Conservation (phyloP, 2,888 invertebrate species). For the Monoplex corrugatus region DNA sequence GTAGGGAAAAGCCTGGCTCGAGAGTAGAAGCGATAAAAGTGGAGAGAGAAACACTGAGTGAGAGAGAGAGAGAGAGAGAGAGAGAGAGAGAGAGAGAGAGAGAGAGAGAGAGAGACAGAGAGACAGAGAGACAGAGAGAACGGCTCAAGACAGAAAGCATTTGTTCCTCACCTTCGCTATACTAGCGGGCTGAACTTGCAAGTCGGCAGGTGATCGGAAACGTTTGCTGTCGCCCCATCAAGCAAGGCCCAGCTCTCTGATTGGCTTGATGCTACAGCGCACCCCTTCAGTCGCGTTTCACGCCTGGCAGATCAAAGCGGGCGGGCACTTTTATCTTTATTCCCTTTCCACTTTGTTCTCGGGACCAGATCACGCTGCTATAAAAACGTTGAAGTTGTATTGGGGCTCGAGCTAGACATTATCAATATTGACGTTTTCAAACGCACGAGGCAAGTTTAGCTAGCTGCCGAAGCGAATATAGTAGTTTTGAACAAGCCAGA, state of each 20-base stretch:
- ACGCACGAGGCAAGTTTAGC: too few relatives aligned
- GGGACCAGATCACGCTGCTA: neutral
- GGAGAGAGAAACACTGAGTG: neutral
- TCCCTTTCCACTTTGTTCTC: slow-evolving; percentile 14
- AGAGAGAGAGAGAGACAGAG: neutral
- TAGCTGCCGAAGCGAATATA: too few relatives aligned
- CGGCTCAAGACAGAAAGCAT: neutral
- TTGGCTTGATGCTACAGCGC: slow-evolving; percentile 16
- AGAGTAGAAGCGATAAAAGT: neutral
- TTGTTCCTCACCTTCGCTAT: too few relatives aligned
- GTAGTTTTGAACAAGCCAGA: too few relatives aligned
- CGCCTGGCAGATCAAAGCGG: slow-evolving; percentile 28
- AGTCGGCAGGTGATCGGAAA: neutral
- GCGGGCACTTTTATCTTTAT: slow-evolving; percentile 26
- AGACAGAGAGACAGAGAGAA: neutral
- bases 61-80: neutral
- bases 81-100: slow-evolving; percentile 23
- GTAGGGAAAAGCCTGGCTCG: too few relatives aligned
- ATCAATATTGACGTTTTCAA: slow-evolving; percentile 5
- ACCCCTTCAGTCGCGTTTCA: slow-evolving; percentile 27
- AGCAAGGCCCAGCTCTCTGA: neutral
- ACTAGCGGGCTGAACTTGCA: too few relatives aligned
- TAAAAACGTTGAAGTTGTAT: neutral
- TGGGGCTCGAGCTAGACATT: neutral
- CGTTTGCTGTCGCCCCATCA: neutral